These are phyloP conservation scores for Diuraphis noxia DNA, from an alignment of 1,140 invertebrate species.

Conservation along the genomic window DNA sequence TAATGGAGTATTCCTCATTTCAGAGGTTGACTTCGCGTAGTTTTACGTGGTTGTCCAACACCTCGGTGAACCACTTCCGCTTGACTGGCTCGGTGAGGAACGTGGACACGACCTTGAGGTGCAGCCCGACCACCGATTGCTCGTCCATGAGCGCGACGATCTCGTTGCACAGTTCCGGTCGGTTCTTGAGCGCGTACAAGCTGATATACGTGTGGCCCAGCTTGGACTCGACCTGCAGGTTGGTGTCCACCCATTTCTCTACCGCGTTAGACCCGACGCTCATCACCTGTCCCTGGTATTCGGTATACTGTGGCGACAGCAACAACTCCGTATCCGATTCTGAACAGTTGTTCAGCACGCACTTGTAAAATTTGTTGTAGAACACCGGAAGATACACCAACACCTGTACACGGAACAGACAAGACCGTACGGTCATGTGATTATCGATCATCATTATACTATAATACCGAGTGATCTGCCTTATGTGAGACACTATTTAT, in stretches of 20 bases:
- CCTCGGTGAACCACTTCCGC: constrained; percentile 34
- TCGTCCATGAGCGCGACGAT: constrained; percentile 17
- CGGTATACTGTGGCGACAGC: constrained; percentile 12
- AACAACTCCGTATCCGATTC: neutral
- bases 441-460: too few species aligned
- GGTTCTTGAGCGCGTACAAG: neutral
- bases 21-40: constrained; percentile 37
- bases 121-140: constrained; percentile 6
- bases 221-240: neutral
- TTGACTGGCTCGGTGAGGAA: neutral
- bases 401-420: neutral
- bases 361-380: constrained; percentile 40
- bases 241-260: constrained; percentile 29
- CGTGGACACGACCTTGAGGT: constrained; percentile 8
- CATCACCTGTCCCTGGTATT: constrained; percentile 31
- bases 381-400: constrained; percentile 33
- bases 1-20: neutral
- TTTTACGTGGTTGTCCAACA: constrained; percentile 26
- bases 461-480: too few species aligned
- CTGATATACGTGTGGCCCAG: neutral
- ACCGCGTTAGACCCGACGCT: neutral
- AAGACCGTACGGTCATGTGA: too few species aligned
- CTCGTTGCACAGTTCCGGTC: constrained; percentile 1
- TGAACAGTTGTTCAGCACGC: constrained; percentile 11
- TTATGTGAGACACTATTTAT: too few species aligned